Evolutionary conservation across 1,140 invertebrate species (phyloP).

Genomic region (Nomia melanderi): DNA sequence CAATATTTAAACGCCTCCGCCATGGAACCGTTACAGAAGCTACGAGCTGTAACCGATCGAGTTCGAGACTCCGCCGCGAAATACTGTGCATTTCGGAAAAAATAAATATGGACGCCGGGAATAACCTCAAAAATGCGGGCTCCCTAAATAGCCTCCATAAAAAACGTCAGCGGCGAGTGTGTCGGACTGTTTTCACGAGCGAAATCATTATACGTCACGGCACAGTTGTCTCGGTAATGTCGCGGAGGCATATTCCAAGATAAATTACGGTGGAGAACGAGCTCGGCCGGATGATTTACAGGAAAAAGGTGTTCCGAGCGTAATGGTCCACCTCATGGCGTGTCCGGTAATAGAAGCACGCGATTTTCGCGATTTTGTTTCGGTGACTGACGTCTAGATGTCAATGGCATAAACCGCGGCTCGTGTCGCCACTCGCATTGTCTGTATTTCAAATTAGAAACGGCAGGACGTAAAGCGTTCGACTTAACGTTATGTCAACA

Average conservation of each 20-base stretch:
- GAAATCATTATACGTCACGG: background rate
- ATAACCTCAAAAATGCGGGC: background rate
- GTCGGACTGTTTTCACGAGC: background rate
- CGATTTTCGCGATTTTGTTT: slow-evolving; percentile 47
- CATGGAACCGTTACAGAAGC: slow-evolving; percentile 10
- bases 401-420: slow-evolving; percentile 34
- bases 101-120: background rate
- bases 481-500: too few species aligned
- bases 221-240: background rate
- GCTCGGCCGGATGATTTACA: background rate
- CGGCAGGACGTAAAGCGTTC: background rate
- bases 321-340: slow-evolving; percentile 3
- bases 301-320: slow-evolving; percentile 14
- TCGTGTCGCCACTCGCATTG: background rate
- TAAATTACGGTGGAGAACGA: slow-evolving; percentile 16
- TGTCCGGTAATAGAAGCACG: slow-evolving; percentile 49
- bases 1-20: background rate
- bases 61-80: background rate
- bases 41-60: background rate
- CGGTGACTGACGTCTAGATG: slow-evolving; percentile 36
- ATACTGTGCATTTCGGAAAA: background rate
- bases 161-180: background rate
- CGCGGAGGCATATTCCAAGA: background rate
- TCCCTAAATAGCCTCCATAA: background rate
- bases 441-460: background rate